phyloP scores from a whole-genome alignment of 2,888 invertebrate species.

The Entomobrya multifasciata region DNA sequence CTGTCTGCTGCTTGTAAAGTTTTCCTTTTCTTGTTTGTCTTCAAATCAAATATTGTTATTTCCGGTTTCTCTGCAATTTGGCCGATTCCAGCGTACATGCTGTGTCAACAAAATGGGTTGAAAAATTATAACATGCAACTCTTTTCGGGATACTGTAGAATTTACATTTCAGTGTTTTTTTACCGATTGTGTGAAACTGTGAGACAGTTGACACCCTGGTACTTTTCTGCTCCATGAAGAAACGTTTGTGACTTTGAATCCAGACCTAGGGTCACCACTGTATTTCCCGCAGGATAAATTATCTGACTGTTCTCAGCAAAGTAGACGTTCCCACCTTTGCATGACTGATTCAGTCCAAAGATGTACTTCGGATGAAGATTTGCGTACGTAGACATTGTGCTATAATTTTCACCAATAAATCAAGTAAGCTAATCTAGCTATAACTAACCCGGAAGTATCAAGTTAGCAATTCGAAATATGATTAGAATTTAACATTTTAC shows the following conservation, averaged over 20 bases:
- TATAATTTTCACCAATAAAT: not conserved
- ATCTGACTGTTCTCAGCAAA: conserved; percentile 77
- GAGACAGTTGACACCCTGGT: conserved; percentile 79
- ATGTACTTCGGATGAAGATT: conserved; percentile 78
- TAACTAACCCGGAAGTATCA: no score
- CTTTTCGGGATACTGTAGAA: no score
- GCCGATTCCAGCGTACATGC: conserved; percentile 81
- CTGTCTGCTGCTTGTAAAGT: conserved; percentile 81
- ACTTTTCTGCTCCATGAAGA: conserved; percentile 82
- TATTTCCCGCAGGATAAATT: conserved; percentile 80
- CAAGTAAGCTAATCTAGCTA: not conserved
- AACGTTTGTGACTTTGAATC: conserved; percentile 81
- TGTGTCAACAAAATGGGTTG: conserved; percentile 44
- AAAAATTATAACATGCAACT: no score
- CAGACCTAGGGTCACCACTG: conserved; percentile 82
- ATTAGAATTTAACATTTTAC: no score
- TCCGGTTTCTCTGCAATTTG: conserved; percentile 82
- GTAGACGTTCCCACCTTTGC: conserved; percentile 73
- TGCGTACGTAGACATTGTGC: conserved; percentile 75
- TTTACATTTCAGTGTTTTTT: no score
- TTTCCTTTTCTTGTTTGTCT: conserved; percentile 81
- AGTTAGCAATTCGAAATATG: no score
- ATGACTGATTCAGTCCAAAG: conserved; percentile 72
- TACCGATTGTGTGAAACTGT: conserved; percentile 76
- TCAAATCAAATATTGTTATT: conserved; percentile 82